Evolutionary conservation across 2,797 vertebrate species (phyloP).

Genomic region (Phrynocephalus guinanensis): DNA sequence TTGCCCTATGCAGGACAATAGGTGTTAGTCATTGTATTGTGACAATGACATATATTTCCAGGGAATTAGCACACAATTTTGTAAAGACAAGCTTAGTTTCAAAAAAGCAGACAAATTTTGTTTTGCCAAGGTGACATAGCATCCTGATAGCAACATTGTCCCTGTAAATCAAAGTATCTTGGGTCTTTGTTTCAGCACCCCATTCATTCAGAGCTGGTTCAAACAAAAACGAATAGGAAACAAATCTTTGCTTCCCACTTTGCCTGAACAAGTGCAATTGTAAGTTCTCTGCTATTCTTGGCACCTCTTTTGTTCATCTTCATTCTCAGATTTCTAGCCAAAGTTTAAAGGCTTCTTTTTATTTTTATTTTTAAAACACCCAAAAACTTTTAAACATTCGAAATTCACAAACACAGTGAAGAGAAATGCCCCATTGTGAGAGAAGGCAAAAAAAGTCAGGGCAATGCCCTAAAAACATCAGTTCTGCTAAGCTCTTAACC

Average conservation of each 20-base stretch:
- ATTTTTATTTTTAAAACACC: neutral
- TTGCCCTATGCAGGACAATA: no score
- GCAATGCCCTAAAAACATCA: constrained; percentile 39
- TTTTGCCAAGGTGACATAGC: no score
- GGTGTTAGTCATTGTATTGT: no score
- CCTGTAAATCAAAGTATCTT: no score
- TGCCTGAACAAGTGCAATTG: neutral
- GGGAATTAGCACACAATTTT: no score
- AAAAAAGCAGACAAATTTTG: no score
- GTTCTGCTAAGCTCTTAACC: constrained; percentile 47
- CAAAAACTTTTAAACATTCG: neutral
- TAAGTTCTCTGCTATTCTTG: neutral
- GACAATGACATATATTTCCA: no score
- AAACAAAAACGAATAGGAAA: neutral
- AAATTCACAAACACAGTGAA: neutral
- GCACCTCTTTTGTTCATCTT: neutral
- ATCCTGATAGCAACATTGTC: no score
- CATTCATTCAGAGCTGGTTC: neutral
- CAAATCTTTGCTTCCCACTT: neutral
- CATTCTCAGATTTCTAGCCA: neutral
- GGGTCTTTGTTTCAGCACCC: no score
- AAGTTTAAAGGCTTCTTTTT: constrained; percentile 15
- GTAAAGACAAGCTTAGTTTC: no score
- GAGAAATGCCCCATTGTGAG: constrained; percentile 31
- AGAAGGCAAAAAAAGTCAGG: constrained; percentile 12